phyloP scores from a whole-genome alignment of 1,140 invertebrate species.

The Listronotus bonariensis region DNA sequence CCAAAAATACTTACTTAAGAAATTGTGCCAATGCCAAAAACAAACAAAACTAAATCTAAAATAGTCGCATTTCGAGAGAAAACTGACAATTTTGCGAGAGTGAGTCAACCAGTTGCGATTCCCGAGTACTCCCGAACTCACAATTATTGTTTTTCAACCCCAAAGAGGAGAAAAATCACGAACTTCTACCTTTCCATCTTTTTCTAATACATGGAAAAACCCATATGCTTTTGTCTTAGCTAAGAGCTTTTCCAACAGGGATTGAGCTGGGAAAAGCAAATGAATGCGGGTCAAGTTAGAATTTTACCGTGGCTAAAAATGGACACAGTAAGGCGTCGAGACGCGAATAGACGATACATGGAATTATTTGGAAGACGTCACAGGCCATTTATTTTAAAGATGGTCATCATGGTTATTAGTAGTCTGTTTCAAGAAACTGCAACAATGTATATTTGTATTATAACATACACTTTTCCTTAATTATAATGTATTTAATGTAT shows the following conservation, averaged over 20 bases:
- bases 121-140: conserved; percentile 43
- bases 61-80: conserved; percentile 43
- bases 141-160: conserved; percentile 2
- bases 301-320: conserved; percentile 44
- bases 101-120: conserved; percentile 42
- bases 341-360: conserved; percentile 40
- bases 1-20: conserved; percentile 43
- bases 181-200: conserved; percentile 5
- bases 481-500: too few species aligned
- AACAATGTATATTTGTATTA: too few species aligned
- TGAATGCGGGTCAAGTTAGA: conserved; percentile 34
- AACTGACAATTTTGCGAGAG: conserved; percentile 42
- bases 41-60: conserved; percentile 48
- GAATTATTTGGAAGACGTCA: conserved; percentile 38
- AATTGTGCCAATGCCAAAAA: conserved; percentile 50
- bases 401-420: not conserved
- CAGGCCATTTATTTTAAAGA: conserved; percentile 25
- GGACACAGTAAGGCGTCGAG: conserved; percentile 37
- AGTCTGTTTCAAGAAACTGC: not conserved
- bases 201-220: conserved; percentile 4
- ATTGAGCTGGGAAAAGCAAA: conserved; percentile 4
- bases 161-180: not conserved
- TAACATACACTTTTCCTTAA: too few species aligned
- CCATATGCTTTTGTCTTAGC: conserved; percentile 8
- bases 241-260: not conserved